phyloP scores from a whole-genome alignment of 2,888 invertebrate genomes.

The Eupithecia vulgata region DNA sequence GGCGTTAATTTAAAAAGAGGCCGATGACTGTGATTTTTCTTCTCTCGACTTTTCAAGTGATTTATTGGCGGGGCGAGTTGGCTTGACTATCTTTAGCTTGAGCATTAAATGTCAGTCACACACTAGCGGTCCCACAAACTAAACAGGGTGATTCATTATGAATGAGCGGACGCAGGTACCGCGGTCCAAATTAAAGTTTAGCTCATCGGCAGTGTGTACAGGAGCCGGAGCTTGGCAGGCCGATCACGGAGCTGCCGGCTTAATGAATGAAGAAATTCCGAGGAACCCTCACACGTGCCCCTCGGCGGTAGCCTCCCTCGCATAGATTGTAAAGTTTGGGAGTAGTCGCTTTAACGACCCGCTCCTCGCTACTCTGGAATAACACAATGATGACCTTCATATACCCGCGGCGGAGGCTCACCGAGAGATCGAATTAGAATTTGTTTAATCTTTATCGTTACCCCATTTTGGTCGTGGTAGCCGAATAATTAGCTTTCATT shows the following conservation, averaged over 20 bases:
- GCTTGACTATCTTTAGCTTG: conserved; percentile 48
- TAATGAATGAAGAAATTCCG: conserved; percentile 82
- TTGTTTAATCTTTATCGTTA: conserved; percentile 54
- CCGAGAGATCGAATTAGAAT: conserved; percentile 25
- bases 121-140: conserved; percentile 62
- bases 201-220: conserved; percentile 70
- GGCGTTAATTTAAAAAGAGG: conserved; percentile 83
- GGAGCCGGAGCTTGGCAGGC: conserved; percentile 69
- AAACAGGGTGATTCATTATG: conserved; percentile 76
- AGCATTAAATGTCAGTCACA: conserved; percentile 74
- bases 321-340: conserved; percentile 67
- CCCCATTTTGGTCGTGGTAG: conserved; percentile 59
- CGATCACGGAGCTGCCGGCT: conserved; percentile 72
- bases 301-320: conserved; percentile 57
- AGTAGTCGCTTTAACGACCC: conserved; percentile 50
- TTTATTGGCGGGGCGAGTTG: conserved; percentile 62
- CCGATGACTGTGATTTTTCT: conserved; percentile 82
- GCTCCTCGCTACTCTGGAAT: conserved; percentile 34
- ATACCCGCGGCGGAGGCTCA: conserved; percentile 27
- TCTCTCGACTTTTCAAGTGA: conserved; percentile 71
- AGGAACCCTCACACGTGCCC: conserved; percentile 68
- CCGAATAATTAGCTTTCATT: conserved; percentile 80
- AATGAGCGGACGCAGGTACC: conserved; percentile 71
- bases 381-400: conserved; percentile 35
- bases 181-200: conserved; percentile 78